These are phyloP conservation scores for Eilema depressum DNA, from an alignment of 2,888 invertebrate species.

Conservation along the genomic window DNA sequence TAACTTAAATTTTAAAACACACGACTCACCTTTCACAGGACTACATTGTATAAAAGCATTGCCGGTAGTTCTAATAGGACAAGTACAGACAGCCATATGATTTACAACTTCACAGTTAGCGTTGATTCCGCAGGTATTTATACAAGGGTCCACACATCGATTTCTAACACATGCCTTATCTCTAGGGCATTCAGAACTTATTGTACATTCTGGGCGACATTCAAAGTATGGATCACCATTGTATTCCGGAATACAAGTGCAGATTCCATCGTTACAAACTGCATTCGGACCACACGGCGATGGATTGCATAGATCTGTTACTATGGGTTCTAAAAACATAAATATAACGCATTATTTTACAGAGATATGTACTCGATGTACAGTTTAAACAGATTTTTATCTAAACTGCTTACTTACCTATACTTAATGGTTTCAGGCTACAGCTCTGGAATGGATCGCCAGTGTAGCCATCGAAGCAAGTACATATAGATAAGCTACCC, in stretches of 20 bases:
- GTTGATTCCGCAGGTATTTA: conserved; percentile 91
- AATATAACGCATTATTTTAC: not conserved
- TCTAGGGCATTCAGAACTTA: conserved; percentile 90
- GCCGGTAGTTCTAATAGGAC: conserved; percentile 90
- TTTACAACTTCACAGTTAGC: conserved; percentile 91
- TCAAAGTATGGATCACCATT: conserved; percentile 90
- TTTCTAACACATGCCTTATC: conserved; percentile 90
- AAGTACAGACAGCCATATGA: conserved; percentile 92
- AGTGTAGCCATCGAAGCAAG: conserved; percentile 89
- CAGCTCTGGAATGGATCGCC: conserved; percentile 93
- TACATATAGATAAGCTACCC: conserved; percentile 92
- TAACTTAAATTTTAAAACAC: not conserved
- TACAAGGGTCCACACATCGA: conserved; percentile 91
- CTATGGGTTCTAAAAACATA: conserved; percentile 63
- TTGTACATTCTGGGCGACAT: conserved; percentile 91
- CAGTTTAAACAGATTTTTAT: not conserved
- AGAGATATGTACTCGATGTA: not conserved
- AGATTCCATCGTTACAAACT: conserved; percentile 86
- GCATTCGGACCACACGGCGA: conserved; percentile 90
- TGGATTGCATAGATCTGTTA: conserved; percentile 87
- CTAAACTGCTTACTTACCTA: conserved; percentile 68
- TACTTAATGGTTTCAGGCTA: conserved; percentile 81
- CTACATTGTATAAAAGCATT: conserved; percentile 91
- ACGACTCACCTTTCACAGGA: conserved; percentile 81
- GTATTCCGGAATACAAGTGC: conserved; percentile 88